Conservation (phyloP, 2,113 vertebrate genomes). For the Scartelaos histophorus region DNA sequence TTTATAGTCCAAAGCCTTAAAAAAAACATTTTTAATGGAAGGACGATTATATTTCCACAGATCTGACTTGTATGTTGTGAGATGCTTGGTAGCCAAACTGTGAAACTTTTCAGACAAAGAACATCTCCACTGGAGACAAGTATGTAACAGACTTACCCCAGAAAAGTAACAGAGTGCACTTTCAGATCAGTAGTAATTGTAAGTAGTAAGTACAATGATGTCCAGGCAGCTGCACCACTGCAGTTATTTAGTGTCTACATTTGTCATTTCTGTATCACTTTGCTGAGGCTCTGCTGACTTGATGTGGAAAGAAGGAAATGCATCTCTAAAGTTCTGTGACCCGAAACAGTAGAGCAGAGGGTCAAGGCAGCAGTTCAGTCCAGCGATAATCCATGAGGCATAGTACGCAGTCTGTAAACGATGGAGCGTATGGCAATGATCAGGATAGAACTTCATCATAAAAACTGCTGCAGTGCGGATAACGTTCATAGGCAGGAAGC, state of each 20-base stretch:
- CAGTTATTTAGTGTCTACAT: not conserved
- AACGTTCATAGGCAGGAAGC: conserved; percentile 74
- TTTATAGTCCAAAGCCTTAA: too few species aligned
- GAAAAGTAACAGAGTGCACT: too few species aligned
- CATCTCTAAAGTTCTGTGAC: conserved; percentile 37
- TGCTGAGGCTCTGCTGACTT: not conserved
- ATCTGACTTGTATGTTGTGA: too few species aligned
- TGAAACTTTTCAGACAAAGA: too few species aligned
- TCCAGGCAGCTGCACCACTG: not conserved
- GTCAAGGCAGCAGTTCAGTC: conserved; percentile 49
- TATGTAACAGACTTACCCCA: too few species aligned
- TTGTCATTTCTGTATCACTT: conserved; percentile 42
- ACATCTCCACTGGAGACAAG: too few species aligned
- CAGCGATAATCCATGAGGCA: conserved; percentile 24
- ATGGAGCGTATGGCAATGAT: not conserved
- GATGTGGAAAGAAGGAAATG: conserved; percentile 27
- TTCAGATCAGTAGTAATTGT: too few species aligned
- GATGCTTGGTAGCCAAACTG: too few species aligned
- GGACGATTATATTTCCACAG: too few species aligned
- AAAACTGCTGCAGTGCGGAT: conserved; percentile 52
- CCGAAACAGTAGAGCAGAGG: conserved; percentile 52
- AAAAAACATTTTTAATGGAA: too few species aligned
- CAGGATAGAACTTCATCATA: conserved; percentile 38
- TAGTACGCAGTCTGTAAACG: conserved; percentile 24
- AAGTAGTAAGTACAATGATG: not conserved